Evolutionary conservation across 2,797 vertebrate species (phyloP).

Genomic region (Channa striata): DNA sequence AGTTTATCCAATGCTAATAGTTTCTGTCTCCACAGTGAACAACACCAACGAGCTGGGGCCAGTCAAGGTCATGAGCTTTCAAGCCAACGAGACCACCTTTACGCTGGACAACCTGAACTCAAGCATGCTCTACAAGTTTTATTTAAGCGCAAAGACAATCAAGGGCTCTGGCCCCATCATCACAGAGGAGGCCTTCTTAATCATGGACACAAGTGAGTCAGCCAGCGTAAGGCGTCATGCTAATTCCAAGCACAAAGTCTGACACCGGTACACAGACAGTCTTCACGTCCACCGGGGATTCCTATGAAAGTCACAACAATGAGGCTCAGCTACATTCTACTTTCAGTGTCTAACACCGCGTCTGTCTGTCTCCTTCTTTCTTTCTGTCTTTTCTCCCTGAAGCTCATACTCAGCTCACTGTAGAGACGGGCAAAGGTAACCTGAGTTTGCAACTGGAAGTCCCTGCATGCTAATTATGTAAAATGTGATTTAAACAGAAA

Average conservation of each 20-base stretch:
- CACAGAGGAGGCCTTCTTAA: slow-evolving; percentile 90
- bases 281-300: slow-evolving; percentile 1
- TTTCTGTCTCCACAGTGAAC: slow-evolving; percentile 85
- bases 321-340: slow-evolving; percentile 13
- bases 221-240: neutral
- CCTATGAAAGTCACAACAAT: slow-evolving; percentile 18
- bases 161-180: slow-evolving; percentile 89
- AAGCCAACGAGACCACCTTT: slow-evolving; percentile 89
- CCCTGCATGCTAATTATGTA: slow-evolving; percentile 79
- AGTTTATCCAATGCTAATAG: neutral
- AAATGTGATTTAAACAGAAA: slow-evolving; percentile 14
- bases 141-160: slow-evolving; percentile 90
- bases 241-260: neutral
- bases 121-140: slow-evolving; percentile 95
- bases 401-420: slow-evolving; percentile 90
- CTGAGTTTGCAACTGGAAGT: slow-evolving; percentile 62
- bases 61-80: slow-evolving; percentile 84
- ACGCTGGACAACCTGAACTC: slow-evolving; percentile 90
- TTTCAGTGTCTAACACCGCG: slow-evolving; percentile 29
- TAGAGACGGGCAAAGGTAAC: slow-evolving; percentile 96
- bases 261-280: neutral
- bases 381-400: slow-evolving; percentile 81
- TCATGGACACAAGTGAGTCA: slow-evolving; percentile 93
- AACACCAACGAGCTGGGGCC: slow-evolving; percentile 90
- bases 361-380: too few relatives aligned